Base-by-base conservation (phyloP, 2,113 vertebrate genomes). In the Rousettus leschenaultii region DNA sequence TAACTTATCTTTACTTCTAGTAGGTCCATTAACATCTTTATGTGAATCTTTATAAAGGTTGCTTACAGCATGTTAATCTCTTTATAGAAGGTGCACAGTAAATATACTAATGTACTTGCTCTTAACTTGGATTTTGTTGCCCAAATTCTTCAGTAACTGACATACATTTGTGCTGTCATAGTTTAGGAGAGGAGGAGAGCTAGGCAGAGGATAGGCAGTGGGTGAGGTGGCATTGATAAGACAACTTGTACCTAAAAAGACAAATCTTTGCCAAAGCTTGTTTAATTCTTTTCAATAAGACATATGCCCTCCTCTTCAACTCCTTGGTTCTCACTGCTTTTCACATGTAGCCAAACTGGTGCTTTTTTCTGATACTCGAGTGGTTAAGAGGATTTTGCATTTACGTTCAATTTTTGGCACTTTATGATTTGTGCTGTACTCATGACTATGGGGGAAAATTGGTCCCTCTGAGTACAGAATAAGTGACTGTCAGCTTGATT, bases 351-450 rank as follows among this genome's bases (percentile, higher is more conserved):
- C 77, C 94, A 87, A 95, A 71, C n/a, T 78, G 48, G 40, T 97
- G n/a, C 13, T 94, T 98, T 98, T 95, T 97, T 71, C 48, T 75
- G 57, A 88, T 63, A 80, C 19, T 82, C 94, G 75, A 96, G 71
- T 84, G 63, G 51, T 79, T 88, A 74, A 97, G 89, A 91, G 94
- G 75, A 4, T 51, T 94, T 96, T 94, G 43, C 84, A 83, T 89
- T 97, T 98, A 87, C 51, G 59, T 59, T 96, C 87, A 95, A 82
- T 88, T 90, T 97, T 96, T 97, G 70, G 45, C 95, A 94, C 82
- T 97, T 84, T 59, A 82, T 94, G 91, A 97, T 68, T 93, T 85
- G 45, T 86, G 57, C 55, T 95, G 51, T 95, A 77, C 59, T 97
- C 68, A 24, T 96, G 51, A 96, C 66, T 95, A 45, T 33, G 83